These are phyloP conservation scores for Ceriagrion tenellum DNA, from an alignment of 2,888 invertebrate species.

Conservation along the genomic window DNA sequence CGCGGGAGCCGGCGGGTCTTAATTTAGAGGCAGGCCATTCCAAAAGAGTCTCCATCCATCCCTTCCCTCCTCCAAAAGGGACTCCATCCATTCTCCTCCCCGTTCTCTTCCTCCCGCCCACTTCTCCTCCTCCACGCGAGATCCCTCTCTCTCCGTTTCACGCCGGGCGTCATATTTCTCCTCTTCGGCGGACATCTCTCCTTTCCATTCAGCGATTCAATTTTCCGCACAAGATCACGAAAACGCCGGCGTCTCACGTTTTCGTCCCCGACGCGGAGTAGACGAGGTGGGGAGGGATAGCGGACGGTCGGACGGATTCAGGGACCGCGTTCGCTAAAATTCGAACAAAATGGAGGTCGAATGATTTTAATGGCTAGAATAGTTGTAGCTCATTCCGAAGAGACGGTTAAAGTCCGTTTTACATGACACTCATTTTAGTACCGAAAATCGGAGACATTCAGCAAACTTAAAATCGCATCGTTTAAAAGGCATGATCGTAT, in stretches of 20 bases:
- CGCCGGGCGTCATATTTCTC: neutral
- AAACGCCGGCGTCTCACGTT: neutral
- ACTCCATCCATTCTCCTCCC: neutral
- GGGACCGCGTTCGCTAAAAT: too few relatives aligned
- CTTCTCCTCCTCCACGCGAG: neutral
- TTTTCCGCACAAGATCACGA: neutral
- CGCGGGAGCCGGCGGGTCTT: neutral
- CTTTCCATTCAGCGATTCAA: neutral
- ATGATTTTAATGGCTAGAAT: too few relatives aligned
- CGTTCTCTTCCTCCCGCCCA: neutral
- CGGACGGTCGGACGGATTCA: neutral
- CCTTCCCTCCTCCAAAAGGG: neutral
- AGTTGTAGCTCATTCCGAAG: too few relatives aligned
- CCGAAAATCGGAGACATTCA: too few relatives aligned
- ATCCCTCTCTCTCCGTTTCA: too few relatives aligned
- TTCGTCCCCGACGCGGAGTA: neutral
- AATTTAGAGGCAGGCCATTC: slow-evolving; percentile 7
- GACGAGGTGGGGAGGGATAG: neutral
- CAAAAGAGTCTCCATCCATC: neutral
- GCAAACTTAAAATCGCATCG: too few relatives aligned
- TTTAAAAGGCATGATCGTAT: too few relatives aligned
- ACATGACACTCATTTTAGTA: too few relatives aligned
- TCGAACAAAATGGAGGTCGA: too few relatives aligned
- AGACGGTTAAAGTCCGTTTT: too few relatives aligned
- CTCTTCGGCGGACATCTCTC: neutral